Base-by-base conservation (phyloP, 2,888 invertebrate genomes). In the Drosophila colorata region DNA sequence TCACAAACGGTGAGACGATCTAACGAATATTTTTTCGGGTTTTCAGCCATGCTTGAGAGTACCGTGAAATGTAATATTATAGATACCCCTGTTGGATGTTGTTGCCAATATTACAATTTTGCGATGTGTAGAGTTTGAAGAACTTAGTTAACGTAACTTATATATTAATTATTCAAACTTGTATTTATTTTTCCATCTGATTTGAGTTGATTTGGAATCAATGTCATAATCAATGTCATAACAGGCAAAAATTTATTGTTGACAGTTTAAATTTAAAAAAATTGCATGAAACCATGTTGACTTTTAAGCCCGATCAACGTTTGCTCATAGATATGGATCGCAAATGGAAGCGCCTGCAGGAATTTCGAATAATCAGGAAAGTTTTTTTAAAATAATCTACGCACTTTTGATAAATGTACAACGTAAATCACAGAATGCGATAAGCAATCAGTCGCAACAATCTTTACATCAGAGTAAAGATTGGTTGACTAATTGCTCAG, bases 381-480 rank as follows among this genome's bases (percentile, higher is more conserved):
- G 38, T 44, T 18, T 69, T 63, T 25, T 31, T 64, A 6, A 41
- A 69, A 28, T 40, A 11, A 25, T 74, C 7, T 40, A 35, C 20
- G 4, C 11, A 7, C 18, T 60, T 23, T 35, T 60, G 5, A 9
- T 18, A 11, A 35, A 53, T 13, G 41, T 41, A 9, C 41, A 64
- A n/a, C 11, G 8, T 4, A 64, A 46, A 14, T 33, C 25, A 2
- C 2, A 20, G 1, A 25, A 38, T 11, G 9, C n/a, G 4, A 11
- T 16, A 31, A 9, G 0, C 8, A 14, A 38, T 9, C n/a, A 38
- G 20, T 25, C 33, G 8, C 13, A 59, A 13, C 31, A 7, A 8
- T 55, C 44, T 13, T 13, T 73, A 8, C 35, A 8, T 5, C 31
- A 49, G 0, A 70, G 48, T 37, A 49, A 9, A 28, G 28, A 49